Evolutionary conservation across 1,140 invertebrate genomes (phyloP), one percentile per base, ranked within the genome.

Genomic region (Drosophila rufa): DNA sequence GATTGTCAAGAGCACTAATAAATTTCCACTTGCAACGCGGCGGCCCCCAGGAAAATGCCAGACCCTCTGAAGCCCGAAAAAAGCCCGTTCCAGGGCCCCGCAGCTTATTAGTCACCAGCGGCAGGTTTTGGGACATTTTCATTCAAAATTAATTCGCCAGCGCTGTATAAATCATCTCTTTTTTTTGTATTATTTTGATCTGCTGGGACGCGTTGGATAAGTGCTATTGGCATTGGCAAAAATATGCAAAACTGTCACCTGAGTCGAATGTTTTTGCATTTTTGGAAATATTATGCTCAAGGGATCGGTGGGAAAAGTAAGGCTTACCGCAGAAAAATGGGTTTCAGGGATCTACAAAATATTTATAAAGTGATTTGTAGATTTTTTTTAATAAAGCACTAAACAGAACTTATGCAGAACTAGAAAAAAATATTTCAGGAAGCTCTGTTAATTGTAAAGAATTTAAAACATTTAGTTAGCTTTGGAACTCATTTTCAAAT

Each of bases 1-100:
- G 87, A 83, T 89, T 89, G 84, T 89, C 84, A 89, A 89, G 77
- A 84, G 85, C 81, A 68, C 85, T 84, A 89, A 89, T 89, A 89
- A 84, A 89, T 89, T 89, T 78, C 68, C 76, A 67, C 80, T 85
- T 36, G 51, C 62, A 61, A 25, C 45, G 53, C 53, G 2, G 5
- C 46, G 30, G 36, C 14, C 33, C 17, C 1, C 30, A 19, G 17
- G 51, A 38, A 30, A 71, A 71, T 57, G 50, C 17, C 47, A 69
- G n/a, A n/a, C 53, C 25, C 43, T 14, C 17, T 15, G 45, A 22
- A 66, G 17, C 36, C 27, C 19, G 65, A 50, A 51, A 51, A 43
- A 66, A 47, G 11, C 61, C 45, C 45, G 9, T 25, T 7, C 43
- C 69, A 27, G 12, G 4, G 33, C 42, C 19, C 68, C 67, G 17